Evolutionary conservation across 2,888 invertebrate genomes (phyloP).

Genomic region (Perizoma affinitatum): DNA sequence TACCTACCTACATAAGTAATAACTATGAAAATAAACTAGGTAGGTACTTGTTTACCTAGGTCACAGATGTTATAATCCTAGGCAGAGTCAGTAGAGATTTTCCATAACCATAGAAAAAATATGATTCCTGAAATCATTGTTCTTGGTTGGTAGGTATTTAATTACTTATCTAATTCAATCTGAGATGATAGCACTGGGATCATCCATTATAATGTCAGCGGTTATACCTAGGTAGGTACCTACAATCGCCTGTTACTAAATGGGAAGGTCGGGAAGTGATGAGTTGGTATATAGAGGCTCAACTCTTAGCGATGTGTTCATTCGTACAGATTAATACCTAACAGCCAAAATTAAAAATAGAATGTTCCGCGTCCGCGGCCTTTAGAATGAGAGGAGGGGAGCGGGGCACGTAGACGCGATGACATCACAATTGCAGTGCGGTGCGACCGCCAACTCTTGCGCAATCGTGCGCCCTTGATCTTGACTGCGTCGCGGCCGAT

Average conservation of each 20-base stretch:
- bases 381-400: constrained; percentile 57
- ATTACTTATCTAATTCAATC: too few relatives aligned
- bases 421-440: constrained; percentile 81
- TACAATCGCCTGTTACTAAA: constrained; percentile 14
- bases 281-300: constrained; percentile 16
- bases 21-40: too few relatives aligned
- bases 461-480: constrained; percentile 84
- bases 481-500: constrained; percentile 82
- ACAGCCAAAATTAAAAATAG: constrained; percentile 66
- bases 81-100: too few relatives aligned
- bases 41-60: too few relatives aligned
- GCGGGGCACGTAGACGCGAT: constrained; percentile 67
- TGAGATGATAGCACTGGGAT: too few relatives aligned
- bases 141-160: too few relatives aligned
- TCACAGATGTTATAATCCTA: too few relatives aligned
- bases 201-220: too few relatives aligned
- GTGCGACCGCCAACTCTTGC: constrained; percentile 81
- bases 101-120: too few relatives aligned
- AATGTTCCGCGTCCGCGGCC: constrained; percentile 73
- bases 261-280: constrained; percentile 27
- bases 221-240: not conserved
- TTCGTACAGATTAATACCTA: constrained; percentile 28
- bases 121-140: too few relatives aligned
- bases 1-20: too few relatives aligned
- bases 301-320: constrained; percentile 8